Evolutionary conservation across 2,888 invertebrate genomes (phyloP).

Genomic region (Polyommatus icarus): DNA sequence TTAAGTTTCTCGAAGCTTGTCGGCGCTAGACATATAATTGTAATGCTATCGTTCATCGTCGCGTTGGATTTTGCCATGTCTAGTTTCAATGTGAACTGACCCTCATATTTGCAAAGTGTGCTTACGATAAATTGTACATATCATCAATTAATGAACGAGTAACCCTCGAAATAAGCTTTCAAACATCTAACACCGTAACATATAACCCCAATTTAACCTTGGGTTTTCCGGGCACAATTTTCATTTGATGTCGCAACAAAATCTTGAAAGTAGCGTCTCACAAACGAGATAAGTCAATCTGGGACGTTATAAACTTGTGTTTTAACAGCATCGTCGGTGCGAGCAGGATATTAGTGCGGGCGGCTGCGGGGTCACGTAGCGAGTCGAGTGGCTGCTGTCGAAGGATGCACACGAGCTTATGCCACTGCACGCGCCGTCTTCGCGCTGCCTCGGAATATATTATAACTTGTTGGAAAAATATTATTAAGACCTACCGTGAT

Average conservation of each 20-base stretch:
- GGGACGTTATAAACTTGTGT: constrained; percentile 12
- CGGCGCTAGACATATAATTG: too few relatives aligned
- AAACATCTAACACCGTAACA: too few relatives aligned
- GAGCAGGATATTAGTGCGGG: constrained; percentile 64
- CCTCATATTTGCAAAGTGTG: too few relatives aligned
- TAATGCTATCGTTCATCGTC: too few relatives aligned
- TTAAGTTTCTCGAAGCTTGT: too few relatives aligned
- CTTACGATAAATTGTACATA: too few relatives aligned
- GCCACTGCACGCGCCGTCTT: constrained; percentile 54
- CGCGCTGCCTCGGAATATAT: constrained; percentile 5
- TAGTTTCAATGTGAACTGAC: too few relatives aligned
- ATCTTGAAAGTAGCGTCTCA: background rate
- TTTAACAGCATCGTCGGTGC: background rate
- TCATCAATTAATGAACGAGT: too few relatives aligned
- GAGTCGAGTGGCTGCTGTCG: constrained; percentile 57
- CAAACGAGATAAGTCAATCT: constrained; percentile 11
- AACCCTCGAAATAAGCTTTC: too few relatives aligned
- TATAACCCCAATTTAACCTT: too few relatives aligned
- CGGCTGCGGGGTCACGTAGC: constrained; percentile 75
- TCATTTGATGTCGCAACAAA: background rate
- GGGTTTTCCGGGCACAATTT: too few relatives aligned
- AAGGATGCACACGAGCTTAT: constrained; percentile 53
- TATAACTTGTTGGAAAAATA: constrained; percentile 23
- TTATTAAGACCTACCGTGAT: background rate
- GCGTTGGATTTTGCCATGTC: too few relatives aligned